Evolutionary conservation across 1,140 invertebrate genomes (phyloP), one percentile per base, ranked within the genome.

Genomic region (Neodiprion fabricii): DNA sequence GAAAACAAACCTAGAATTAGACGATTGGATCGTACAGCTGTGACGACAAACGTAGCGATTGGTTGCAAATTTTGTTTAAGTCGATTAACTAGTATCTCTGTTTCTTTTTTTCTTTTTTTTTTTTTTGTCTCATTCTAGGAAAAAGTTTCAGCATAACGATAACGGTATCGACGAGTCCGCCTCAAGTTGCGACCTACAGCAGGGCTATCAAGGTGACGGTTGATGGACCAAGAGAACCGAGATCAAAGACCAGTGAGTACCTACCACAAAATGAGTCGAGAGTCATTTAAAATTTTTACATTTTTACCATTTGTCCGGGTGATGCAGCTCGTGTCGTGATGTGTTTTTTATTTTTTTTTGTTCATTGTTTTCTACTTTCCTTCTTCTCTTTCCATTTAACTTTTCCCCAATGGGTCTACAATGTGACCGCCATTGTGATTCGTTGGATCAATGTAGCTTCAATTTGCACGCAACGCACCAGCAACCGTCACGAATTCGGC

Each of bases 191-290:
- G 28, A 97, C 97, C 21, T 98, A 99, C 89, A 94, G 92, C 80
- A 98, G 98, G 90, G 97, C 98, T 67, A 99, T 99, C 87, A 99
- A 99, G 92, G 97, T 99, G 65, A 99, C 98, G 48, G 98, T 99
- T 47, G 98, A 99, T 87, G 98, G 98, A 80, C 98, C 98, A 1
- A 87, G 98, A 81, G 98, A 99, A 86, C 97, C 98, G 1, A 90
- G 98, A 85, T 98, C 96, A 74, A 99, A 99, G 92, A 96, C 96
- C 86, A 96, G 97, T 98, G 94, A 97, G 96, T 95, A 79, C 65
- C 8, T 47, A 28, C 68, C 47, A 47, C 48, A 21, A 40, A 5
- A 40, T 40, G 28, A 40, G 28, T 5, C 28, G 28, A 14, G 7
- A 5, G 40, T 70, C 12, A 5, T 70, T 70, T 70, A 70, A 70